Base-by-base conservation (phyloP, 1,140 invertebrate species). In the Mylabris phalerata region DNA sequence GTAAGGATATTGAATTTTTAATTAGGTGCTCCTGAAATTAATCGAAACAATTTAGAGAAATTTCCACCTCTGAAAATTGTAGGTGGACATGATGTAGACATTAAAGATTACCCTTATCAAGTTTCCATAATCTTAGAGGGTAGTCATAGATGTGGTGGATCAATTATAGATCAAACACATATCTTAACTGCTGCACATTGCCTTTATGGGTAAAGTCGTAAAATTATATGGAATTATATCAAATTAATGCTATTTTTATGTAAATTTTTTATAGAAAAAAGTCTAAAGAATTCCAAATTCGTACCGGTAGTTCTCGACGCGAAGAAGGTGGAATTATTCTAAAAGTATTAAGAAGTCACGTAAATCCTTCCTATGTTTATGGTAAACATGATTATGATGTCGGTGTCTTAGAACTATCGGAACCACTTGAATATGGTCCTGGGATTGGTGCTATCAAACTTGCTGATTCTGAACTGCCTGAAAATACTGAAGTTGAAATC, bases 61-160 rank as follows among this genome's bases (percentile, higher is more conserved):
- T 13, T 13, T 13, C 13, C 13, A 13, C 13, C 13, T 40, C 5
- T 66, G 2, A 73, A 72, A 9, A 77, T 80, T 57, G 75, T 83
- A 42, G 79, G 78, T 26, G 80, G 80, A 10, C 60, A 59, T 26
- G 50, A 68, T 1, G 70, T 75, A 26, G 66, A 63, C 9, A 77
- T 82, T 26, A 68, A 75, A 13, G 66, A 76, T 42, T 80, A 77
- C 56, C 80, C 80, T 43, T 82, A 77, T 68, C 75, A 77, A 71
- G 71, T 76, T 45, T 79, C 79, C 13, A 60, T 84, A 7, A 4
- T 55, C n/a, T 62, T 9, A 7, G 32, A n/a, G 6, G 13, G 25
- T 4, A 27, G 3, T 6, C 55, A 61, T 24, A 40, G 43, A 43
- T 62, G 60, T 38, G 60, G 60, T 10, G 60, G 48, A n/a, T 42